phyloP scores from a whole-genome alignment of 1,140 invertebrate species.

The Phenacoccus solenopsis region DNA sequence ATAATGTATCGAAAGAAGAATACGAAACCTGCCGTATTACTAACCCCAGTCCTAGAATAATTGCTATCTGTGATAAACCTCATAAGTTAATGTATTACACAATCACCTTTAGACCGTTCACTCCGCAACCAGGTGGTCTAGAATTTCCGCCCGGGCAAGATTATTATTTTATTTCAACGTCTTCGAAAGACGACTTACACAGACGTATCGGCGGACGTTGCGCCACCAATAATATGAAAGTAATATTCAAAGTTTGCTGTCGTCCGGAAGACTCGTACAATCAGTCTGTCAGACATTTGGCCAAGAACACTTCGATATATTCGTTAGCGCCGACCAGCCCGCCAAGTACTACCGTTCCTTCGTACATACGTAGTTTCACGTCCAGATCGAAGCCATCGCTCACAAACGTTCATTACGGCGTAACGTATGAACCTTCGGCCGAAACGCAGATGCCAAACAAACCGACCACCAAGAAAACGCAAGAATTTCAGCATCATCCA shows the following conservation, averaged over 20 bases:
- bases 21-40: conserved; percentile 92
- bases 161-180: conserved; percentile 91
- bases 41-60: conserved; percentile 79
- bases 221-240: conserved; percentile 87
- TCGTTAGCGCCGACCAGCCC: not conserved
- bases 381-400: not conserved
- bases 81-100: conserved; percentile 90
- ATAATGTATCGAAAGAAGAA: conserved; percentile 91
- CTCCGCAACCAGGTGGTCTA: conserved; percentile 83
- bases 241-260: conserved; percentile 89
- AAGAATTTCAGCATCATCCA: conserved; percentile 42
- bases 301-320: not conserved
- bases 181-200: conserved; percentile 79
- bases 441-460: not conserved
- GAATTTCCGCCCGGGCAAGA: conserved; percentile 89
- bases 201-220: conserved; percentile 80
- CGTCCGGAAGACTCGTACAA: conserved; percentile 37
- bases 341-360: not conserved
- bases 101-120: conserved; percentile 90
- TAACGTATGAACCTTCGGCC: not conserved
- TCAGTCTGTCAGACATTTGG: conserved; percentile 29
- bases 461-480: not conserved
- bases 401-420: not conserved
- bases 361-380: not conserved
- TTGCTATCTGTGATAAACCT: conserved; percentile 91